Evolutionary conservation across 2,797 vertebrate genomes (phyloP).

Genomic region (Neolamprologus multifasciatus): DNA sequence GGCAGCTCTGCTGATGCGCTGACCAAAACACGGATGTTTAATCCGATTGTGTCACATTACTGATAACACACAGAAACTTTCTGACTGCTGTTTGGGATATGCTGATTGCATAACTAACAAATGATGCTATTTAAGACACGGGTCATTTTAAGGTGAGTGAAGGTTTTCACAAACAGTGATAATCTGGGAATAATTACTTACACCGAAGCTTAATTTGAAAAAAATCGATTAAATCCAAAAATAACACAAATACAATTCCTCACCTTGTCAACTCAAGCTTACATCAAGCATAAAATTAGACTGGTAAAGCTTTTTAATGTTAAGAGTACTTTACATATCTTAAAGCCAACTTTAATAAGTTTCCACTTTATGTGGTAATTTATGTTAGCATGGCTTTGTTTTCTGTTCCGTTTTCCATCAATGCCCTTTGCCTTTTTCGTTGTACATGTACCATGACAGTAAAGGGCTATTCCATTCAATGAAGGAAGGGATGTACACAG

Average conservation of each 20-base stretch:
- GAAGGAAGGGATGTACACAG: neutral
- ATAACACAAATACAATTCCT: neutral
- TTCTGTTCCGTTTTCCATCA: fast-evolving
- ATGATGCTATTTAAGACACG: fast-evolving
- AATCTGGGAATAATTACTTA: neutral
- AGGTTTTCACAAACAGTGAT: neutral
- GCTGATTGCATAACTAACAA: neutral
- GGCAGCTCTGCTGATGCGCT: neutral
- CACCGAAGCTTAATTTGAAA: neutral
- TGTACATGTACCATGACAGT: neutral
- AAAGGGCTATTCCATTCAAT: neutral
- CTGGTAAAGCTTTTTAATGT: neutral
- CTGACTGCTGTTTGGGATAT: neutral
- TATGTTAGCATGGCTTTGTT: neutral
- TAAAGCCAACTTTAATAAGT: neutral
- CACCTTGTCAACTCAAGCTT: neutral
- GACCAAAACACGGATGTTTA: neutral
- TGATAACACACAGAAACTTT: neutral
- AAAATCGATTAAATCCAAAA: fast-evolving
- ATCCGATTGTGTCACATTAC: neutral
- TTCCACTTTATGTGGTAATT: neutral
- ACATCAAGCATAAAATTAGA: neutral
- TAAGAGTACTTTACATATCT: neutral
- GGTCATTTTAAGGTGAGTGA: neutral
- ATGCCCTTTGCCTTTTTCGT: neutral